Conservation (phyloP, 2,797 vertebrate genomes). For the Lithobates pipiens region DNA sequence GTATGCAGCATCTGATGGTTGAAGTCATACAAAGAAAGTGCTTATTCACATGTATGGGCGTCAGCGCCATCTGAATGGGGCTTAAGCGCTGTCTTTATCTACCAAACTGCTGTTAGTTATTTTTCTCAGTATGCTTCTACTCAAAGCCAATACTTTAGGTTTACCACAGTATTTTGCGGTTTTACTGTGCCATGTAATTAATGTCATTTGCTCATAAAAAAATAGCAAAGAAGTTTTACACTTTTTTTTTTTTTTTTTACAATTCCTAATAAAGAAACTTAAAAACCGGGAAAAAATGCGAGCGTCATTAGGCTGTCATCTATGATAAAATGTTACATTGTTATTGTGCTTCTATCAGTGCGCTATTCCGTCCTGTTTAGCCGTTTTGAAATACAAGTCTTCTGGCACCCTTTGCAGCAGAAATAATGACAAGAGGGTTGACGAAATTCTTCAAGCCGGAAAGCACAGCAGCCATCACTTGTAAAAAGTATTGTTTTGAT, state of each 20-base stretch:
- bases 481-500: slow-evolving; percentile 47
- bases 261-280: background rate
- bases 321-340: background rate
- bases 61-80: no score
- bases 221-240: no score
- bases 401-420: background rate
- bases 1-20: no score
- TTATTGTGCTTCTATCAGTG: background rate
- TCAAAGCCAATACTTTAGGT: background rate
- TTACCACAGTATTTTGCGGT: background rate
- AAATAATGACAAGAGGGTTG: slow-evolving; percentile 25
- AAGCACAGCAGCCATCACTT: slow-evolving; percentile 9
- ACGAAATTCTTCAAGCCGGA: background rate
- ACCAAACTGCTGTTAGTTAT: no score
- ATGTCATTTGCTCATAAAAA: background rate
- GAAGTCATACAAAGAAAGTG: no score
- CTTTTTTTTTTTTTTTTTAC: no score
- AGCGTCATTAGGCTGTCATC: slow-evolving; percentile 1
- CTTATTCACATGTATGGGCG: no score
- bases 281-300: background rate
- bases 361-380: background rate
- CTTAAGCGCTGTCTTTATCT: no score
- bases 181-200: background rate
- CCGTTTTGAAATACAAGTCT: slow-evolving; percentile 19
- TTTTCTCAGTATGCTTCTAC: no score